phyloP scores from a whole-genome alignment of 1,140 invertebrate species.

The Bombus pascuorum region DNA sequence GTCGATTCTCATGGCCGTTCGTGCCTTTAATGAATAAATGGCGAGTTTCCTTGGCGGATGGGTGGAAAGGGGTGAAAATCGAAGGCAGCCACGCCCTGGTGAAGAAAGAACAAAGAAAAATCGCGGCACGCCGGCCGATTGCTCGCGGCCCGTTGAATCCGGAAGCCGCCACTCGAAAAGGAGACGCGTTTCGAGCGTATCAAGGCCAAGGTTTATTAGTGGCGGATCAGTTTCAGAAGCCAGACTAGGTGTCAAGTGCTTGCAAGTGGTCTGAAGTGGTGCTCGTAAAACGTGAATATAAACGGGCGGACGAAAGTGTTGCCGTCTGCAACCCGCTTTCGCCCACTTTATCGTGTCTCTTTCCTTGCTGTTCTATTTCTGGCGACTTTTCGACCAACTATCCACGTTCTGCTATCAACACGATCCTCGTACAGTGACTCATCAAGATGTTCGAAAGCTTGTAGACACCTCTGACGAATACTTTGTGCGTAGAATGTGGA shows the following conservation, averaged over 20 bases:
- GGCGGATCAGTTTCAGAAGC: constrained; percentile 40
- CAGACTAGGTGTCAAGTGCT: constrained; percentile 39
- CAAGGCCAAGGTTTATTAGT: constrained; percentile 50
- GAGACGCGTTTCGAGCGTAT: constrained; percentile 28
- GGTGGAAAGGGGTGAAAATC: constrained; percentile 51
- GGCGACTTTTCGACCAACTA: not conserved
- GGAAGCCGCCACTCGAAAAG: constrained; percentile 19
- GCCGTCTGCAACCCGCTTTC: constrained; percentile 19
- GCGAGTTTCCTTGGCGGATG: constrained; percentile 44
- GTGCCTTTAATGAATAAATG: constrained; percentile 50
- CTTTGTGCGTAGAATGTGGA: too few species aligned
- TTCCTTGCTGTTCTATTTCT: not conserved
- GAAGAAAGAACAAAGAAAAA: constrained; percentile 49
- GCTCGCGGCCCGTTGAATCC: constrained; percentile 16
- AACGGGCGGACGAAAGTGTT: constrained; percentile 46
- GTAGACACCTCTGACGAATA: too few species aligned
- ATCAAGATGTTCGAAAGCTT: too few species aligned
- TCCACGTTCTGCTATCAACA: not conserved
- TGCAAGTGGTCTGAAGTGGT: constrained; percentile 42
- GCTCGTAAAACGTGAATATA: constrained; percentile 55
- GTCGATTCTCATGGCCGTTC: constrained; percentile 42
- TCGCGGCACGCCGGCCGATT: constrained; percentile 19
- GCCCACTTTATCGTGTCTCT: not conserved
- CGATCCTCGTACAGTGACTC: not conserved
- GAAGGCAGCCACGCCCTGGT: constrained; percentile 51